Percentiles rank a stretch among this genome's conserved stretches.
phyloP scores from a whole-genome alignment of 2,113 vertebrate species.

The Andinoacara biseriatus region DNA sequence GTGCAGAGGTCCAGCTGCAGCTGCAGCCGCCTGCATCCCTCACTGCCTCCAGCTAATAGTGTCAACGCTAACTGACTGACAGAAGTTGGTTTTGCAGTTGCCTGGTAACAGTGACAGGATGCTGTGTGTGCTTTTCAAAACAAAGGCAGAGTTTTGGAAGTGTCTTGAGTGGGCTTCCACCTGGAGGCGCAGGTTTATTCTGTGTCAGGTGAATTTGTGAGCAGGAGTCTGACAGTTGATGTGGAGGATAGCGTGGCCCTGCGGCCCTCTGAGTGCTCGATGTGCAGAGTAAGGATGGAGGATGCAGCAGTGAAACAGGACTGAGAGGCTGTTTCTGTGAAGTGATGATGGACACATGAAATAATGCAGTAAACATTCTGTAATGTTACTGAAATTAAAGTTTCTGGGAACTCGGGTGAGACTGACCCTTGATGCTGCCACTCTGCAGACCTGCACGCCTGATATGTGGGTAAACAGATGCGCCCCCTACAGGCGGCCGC shows the following conservation, averaged over 20 bases:
- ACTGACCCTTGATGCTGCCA: conserved; percentile 22
- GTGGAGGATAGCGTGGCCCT: too few relatives aligned
- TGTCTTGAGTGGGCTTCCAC: not conserved
- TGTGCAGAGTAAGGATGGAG: too few relatives aligned
- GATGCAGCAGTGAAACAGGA: too few relatives aligned
- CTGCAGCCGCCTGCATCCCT: not conserved
- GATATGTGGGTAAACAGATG: conserved; percentile 54
- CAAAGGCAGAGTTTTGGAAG: not conserved
- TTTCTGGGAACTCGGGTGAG: not conserved
- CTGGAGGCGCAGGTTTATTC: not conserved
- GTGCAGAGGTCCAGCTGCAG: not conserved
- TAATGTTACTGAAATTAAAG: not conserved
- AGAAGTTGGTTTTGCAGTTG: conserved; percentile 35
- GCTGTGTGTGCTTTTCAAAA: conserved; percentile 1
- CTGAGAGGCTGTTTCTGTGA: too few relatives aligned
- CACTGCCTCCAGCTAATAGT: not conserved
- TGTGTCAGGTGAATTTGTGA: too few relatives aligned
- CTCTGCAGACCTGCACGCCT: conserved; percentile 14
- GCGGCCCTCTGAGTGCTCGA: too few relatives aligned
- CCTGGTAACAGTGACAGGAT: conserved; percentile 36
- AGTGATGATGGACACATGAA: too few relatives aligned
- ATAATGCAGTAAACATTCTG: not conserved
- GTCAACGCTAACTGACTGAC: conserved; percentile 33
- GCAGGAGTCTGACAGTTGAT: too few relatives aligned
- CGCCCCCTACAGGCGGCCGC: conserved; percentile 72